Evolutionary conservation across 1,140 invertebrate genomes (phyloP), one percentile per base, ranked within the genome.

Genomic region (Chironomus tepperi): DNA sequence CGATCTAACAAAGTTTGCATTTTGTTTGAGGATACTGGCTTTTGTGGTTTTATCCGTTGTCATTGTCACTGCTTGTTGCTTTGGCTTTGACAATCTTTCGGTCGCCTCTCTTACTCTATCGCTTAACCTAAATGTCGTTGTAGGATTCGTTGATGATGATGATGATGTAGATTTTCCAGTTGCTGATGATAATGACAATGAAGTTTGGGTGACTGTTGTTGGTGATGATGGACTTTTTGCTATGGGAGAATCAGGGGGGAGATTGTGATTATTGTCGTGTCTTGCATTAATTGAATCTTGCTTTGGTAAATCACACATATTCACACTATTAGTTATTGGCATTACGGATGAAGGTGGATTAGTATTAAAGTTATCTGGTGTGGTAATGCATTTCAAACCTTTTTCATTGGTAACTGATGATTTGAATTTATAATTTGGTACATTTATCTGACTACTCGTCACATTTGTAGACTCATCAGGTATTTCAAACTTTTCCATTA

Each of bases 51-150:
- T 70, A 70, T 70, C 65, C 18, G 19, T 57, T 57, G 47, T 57
- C 43, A 47, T 47, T 47, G 43, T 47, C 15, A 18, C 16, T n/a
- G 43, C 15, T 47, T 43, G 73, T 16, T 74, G 43, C 64, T 43
- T 43, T 21, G 73, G 80, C 75, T 79, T 78, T 76, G 81, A 77
- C 74, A 82, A 78, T 47, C 81, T 79, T 72, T 80, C 80, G 21
- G 81, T 78, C 7, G 80, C 77, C 76, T 82, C 81, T 0, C 77
- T 77, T 15, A 82, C 80, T 19, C 81, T 79, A 76, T 77, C 78
- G 77, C 79, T 82, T 79, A 82, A 78, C 81, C 81, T 77, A 47
- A 75, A 79, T 75, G 78, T 76, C 79, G 79, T 78, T 70, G 65
- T 70, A 16, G 65, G 10, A 42, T 15, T 42, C 43, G 42, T 73